phyloP scores from a whole-genome alignment of 2,888 invertebrate genomes.

The Acanthococcus lagerstroemiae region DNA sequence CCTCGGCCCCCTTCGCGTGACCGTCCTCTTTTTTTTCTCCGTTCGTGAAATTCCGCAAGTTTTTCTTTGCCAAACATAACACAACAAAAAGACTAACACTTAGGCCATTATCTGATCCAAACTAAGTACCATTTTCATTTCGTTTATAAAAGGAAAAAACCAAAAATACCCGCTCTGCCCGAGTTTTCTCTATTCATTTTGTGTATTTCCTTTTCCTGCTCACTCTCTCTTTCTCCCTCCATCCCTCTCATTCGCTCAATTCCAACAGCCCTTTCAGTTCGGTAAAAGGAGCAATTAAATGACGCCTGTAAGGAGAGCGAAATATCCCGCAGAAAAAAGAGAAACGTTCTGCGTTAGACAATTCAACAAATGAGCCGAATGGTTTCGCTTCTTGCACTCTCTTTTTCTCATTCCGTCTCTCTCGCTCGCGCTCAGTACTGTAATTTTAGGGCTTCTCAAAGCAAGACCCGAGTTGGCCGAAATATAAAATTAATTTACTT shows the following conservation, averaged over 20 bases:
- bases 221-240: not conserved
- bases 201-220: slow-evolving; percentile 5
- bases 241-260: not conserved
- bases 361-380: slow-evolving; percentile 24
- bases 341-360: slow-evolving; percentile 19
- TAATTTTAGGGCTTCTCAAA: not conserved
- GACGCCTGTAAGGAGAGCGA: slow-evolving; percentile 13
- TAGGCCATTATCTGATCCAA: slow-evolving; percentile 24
- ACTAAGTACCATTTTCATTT: slow-evolving; percentile 27
- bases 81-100: slow-evolving; percentile 24
- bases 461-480: not conserved
- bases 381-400: slow-evolving; percentile 9
- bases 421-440: too few relatives aligned
- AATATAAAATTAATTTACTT: not conserved
- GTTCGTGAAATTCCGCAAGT: too few relatives aligned
- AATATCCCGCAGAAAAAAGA: not conserved
- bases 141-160: slow-evolving; percentile 14
- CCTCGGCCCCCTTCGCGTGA: slow-evolving; percentile 11
- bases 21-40: slow-evolving; percentile 3
- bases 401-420: not conserved
- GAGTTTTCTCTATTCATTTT: slow-evolving; percentile 23
- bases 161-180: slow-evolving; percentile 18
- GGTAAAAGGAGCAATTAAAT: slow-evolving; percentile 23
- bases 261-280: slow-evolving; percentile 1
- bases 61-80: slow-evolving; percentile 17